Conservation (phyloP, 1,140 invertebrate species). For the Cydia strobilella region DNA sequence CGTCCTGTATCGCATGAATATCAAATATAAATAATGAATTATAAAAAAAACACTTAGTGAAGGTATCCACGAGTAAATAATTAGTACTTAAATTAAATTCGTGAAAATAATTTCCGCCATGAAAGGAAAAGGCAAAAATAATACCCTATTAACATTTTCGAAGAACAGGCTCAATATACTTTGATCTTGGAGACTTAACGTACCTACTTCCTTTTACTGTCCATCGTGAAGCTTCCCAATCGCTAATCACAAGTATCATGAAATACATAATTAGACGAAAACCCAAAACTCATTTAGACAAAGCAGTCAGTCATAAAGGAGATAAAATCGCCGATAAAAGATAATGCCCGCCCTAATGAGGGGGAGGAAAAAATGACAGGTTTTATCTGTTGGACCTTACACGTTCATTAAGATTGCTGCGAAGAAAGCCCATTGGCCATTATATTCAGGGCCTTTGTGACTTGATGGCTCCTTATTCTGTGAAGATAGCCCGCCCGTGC, state of each 20-base stretch:
- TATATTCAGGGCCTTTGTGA: conserved; percentile 1
- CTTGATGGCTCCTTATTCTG: conserved; percentile 6
- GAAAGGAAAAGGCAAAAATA: too few species aligned
- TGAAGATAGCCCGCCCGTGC: not conserved
- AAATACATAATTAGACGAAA: not conserved
- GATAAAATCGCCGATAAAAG: conserved; percentile 11
- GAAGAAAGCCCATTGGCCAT: conserved; percentile 14
- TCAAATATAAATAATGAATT: too few species aligned
- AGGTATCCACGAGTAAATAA: too few species aligned
- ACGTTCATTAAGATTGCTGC: conserved; percentile 11
- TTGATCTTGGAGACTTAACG: too few species aligned
- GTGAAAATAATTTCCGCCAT: too few species aligned
- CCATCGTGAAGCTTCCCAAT: not conserved
- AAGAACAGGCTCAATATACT: too few species aligned
- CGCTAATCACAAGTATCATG: not conserved
- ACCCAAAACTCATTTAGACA: conserved; percentile 12
- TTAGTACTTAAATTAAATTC: too few species aligned
- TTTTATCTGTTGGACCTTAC: conserved; percentile 18
- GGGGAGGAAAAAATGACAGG: conserved; percentile 9
- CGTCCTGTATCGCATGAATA: too few species aligned
- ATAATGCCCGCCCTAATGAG: conserved; percentile 13
- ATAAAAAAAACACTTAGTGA: too few species aligned
- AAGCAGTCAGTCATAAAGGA: not conserved
- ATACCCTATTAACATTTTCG: too few species aligned
- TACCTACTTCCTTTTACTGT: too few species aligned